phyloP scores from a whole-genome alignment of 37 sponge, comb jelly and placozoan species.

The Chondrilla cf. caribensis region DNA sequence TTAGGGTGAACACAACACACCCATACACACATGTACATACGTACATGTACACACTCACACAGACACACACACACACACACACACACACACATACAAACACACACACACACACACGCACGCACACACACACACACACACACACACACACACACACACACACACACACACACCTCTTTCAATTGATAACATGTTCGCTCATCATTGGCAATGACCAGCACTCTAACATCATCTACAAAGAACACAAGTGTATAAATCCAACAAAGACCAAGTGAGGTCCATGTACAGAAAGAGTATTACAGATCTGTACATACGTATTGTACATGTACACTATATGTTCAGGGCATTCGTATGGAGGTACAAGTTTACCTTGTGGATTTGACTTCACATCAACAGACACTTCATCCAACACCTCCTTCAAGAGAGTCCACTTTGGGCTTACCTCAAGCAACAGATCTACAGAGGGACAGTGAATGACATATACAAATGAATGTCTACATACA shows the following conservation, averaged over 20 bases:
- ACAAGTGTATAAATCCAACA: not conserved
- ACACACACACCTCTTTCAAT: slow-evolving; percentile 55
- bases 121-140: not conserved
- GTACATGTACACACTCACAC: not conserved
- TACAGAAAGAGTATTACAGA: not conserved
- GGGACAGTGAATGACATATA: no score
- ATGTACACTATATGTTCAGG: no score
- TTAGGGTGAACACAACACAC: no score
- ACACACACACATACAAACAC: no score
- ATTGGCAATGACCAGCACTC: slow-evolving; percentile 62
- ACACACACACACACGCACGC: no score
- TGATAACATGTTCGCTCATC: slow-evolving; percentile 84
- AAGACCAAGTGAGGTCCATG: no score
- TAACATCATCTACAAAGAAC: slow-evolving; percentile 16
- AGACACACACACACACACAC: not conserved
- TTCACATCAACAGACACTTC: slow-evolving; percentile 48
- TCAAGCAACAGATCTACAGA: slow-evolving; percentile 52
- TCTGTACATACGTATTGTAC: not conserved
- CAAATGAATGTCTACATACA: no score
- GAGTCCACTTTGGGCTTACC: slow-evolving; percentile 88
- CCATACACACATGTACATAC: not conserved
- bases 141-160: not conserved
- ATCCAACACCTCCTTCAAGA: slow-evolving; percentile 77
- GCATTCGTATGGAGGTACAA: no score
- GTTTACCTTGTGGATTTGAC: slow-evolving; percentile 6